These are phyloP conservation scores for Furnarius figulus DNA, from an alignment of 2,113 vertebrate genomes.

Conservation along the genomic window DNA sequence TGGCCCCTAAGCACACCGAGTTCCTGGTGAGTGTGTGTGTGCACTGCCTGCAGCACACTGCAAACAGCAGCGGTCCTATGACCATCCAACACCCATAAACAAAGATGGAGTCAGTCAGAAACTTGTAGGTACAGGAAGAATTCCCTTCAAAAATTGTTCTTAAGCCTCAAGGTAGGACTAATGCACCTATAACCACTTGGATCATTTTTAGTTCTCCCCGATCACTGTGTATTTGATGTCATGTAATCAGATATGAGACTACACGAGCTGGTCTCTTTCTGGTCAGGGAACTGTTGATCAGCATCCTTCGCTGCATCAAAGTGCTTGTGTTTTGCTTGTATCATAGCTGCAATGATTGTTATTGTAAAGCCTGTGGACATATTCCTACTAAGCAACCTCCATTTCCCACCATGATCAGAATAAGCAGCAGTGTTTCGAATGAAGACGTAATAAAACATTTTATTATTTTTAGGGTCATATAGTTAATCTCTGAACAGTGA, in stretches of 20 bases:
- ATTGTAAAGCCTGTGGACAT: neutral
- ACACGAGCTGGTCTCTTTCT: neutral
- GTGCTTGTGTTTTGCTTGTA: neutral
- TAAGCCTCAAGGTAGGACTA: neutral
- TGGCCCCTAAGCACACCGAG: neutral
- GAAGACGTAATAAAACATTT: neutral
- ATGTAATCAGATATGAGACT: neutral
- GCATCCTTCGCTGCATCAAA: neutral
- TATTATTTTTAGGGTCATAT: neutral
- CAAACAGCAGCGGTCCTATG: accelerated
- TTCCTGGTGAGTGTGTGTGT: accelerated
- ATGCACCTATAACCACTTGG: neutral
- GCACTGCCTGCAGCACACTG: neutral
- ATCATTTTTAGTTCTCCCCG: neutral
- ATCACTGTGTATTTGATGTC: neutral
- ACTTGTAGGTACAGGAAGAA: neutral
- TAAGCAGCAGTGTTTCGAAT: neutral
- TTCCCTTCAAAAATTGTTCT: neutral
- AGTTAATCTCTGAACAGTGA: neutral
- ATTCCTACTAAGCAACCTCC: neutral
- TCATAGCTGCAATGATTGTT: neutral
- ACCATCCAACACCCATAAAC: accelerated
- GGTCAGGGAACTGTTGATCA: neutral
- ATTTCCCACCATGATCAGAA: neutral
- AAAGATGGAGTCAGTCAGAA: neutral